phyloP scores from a whole-genome alignment of 2,113 vertebrate species.

The Sander lucioperca region DNA sequence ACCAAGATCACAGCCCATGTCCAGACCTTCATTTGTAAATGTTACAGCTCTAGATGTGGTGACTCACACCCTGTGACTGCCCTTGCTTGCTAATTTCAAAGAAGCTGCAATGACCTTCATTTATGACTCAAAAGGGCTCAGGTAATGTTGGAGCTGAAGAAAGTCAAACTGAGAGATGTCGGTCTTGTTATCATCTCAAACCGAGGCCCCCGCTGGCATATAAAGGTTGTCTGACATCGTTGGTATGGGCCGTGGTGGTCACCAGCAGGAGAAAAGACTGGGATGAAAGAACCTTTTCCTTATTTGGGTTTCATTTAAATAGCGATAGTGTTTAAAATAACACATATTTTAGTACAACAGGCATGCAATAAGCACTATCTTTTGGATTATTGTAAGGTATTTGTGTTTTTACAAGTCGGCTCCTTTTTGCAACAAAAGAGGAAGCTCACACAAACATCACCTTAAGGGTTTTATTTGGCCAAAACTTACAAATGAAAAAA shows the following conservation, averaged over 20 bases:
- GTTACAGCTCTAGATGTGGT: not conserved
- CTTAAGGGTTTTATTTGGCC: too few species aligned
- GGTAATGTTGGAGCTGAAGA: slow-evolving; percentile 86
- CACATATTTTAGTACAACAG: not conserved
- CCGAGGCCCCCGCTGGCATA: slow-evolving; percentile 88
- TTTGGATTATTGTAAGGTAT: not conserved
- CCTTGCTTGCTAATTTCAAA: not conserved
- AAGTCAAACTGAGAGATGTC: slow-evolving; percentile 92
- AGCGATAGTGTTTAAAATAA: not conserved
- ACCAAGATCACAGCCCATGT: not conserved
- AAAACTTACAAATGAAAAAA: too few species aligned
- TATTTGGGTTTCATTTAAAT: not conserved
- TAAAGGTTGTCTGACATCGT: slow-evolving; percentile 88
- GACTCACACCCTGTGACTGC: not conserved
- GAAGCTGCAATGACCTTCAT: slow-evolving; percentile 13
- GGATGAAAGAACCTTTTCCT: not conserved
- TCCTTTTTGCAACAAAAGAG: too few species aligned
- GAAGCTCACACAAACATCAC: too few species aligned
- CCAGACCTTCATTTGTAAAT: not conserved
- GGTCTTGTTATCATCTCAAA: slow-evolving; percentile 91
- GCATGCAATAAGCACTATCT: not conserved
- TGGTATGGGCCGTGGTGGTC: slow-evolving; percentile 88
- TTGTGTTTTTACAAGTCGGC: too few species aligned
- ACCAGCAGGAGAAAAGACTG: slow-evolving; percentile 76
- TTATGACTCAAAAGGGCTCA: slow-evolving; percentile 80